phyloP scores from a whole-genome alignment of 2,113 vertebrate species.

The Eleginops maclovinus region DNA sequence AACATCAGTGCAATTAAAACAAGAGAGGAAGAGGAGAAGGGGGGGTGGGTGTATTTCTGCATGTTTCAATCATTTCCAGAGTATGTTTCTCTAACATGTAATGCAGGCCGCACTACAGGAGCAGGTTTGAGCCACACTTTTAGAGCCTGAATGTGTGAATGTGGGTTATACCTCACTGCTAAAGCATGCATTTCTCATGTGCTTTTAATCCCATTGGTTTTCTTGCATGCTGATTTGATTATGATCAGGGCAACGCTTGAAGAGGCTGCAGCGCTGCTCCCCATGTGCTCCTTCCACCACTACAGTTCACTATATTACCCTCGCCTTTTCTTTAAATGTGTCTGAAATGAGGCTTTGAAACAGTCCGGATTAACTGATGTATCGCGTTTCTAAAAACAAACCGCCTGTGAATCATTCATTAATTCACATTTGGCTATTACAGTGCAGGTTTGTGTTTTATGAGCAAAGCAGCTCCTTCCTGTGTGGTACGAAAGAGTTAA shows the following conservation, averaged over 20 bases:
- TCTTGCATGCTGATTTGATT: constrained; percentile 80
- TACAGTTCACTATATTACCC: constrained; percentile 41
- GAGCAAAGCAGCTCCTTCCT: constrained; percentile 56
- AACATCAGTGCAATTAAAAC: constrained; percentile 72
- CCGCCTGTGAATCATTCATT: constrained; percentile 79
- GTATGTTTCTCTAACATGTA: constrained; percentile 8
- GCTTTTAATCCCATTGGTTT: constrained; percentile 76
- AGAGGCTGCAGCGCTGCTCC: constrained; percentile 59
- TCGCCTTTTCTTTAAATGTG: constrained; percentile 63
- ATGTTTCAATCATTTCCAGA: constrained; percentile 35
- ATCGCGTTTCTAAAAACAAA: constrained; percentile 78
- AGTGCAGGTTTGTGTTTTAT: constrained; percentile 72
- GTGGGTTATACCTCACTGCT: constrained; percentile 73
- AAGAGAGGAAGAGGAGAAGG: constrained; percentile 8
- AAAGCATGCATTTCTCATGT: constrained; percentile 70
- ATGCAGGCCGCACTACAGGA: constrained; percentile 28
- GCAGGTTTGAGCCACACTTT: constrained; percentile 45
- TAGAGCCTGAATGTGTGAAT: constrained; percentile 66
- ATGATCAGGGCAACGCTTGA: constrained; percentile 57
- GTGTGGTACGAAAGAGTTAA: constrained; percentile 84
- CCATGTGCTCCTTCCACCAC: constrained; percentile 51
- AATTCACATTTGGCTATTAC: constrained; percentile 79
- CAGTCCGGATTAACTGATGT: constrained; percentile 72
- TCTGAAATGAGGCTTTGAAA: constrained; percentile 72
- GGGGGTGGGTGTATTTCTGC: background rate